Base-by-base conservation (phyloP, 2,113 vertebrate genomes). In the Hiodon tergisus region DNA sequence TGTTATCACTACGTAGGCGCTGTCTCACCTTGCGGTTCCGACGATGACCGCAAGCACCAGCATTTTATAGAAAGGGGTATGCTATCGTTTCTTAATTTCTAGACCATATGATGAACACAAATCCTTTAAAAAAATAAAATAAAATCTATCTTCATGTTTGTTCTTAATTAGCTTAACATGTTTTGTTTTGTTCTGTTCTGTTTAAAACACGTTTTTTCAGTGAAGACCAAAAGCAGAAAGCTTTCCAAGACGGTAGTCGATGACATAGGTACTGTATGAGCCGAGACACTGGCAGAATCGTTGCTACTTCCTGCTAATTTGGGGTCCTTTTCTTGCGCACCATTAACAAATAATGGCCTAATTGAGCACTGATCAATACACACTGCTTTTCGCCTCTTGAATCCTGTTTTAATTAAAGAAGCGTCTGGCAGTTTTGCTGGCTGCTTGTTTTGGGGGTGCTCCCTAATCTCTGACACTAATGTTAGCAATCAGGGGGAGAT, bases 1-100 rank as follows among this genome's bases (percentile, higher is more conserved):
- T 81, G 31, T 66, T 58, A 46, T 84, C 81, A 52, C 80, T 79
- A 67, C 4, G n/a, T 93, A 97, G 95, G 94, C 89, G 94, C 94
- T 88, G 88, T 90, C 80, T 96, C 94, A 76, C 93, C 94, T 77
- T 93, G 89, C 90, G 94, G 94, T 92, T 98, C 95, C 84, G 96
- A 97, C 82, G 95, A 97, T 84, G 95, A 98, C 68, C 91, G 91
- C 88, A 96, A 95, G 89, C 82, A 88, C 88, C 92, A 92, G 91
- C 95, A 92, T 87, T 98, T 98, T 94, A 94, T 98, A 92, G 92
- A 95, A 87, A 97, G 90, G 95, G 95, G 95, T 98, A 98, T 84
- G 91, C 90, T 94, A 92, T 92, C 86, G 85, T 84, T 86, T 80
- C 87, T 89, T 88, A 86, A 47, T 79, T 71, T 31, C 76, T n/a